Conservation (phyloP, 1,140 invertebrate genomes). For the Drosophila kikkawai region DNA sequence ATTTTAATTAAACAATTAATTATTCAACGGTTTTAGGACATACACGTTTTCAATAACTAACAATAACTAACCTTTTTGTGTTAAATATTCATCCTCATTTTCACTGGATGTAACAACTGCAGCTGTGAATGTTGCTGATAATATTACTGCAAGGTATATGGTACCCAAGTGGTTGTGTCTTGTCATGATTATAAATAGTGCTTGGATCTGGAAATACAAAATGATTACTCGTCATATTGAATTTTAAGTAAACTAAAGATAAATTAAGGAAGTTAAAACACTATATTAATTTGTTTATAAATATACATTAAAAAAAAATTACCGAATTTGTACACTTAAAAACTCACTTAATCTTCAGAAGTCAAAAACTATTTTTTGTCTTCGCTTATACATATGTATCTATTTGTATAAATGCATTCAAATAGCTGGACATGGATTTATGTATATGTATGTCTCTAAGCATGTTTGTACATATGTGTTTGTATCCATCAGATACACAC, state of each 20-base stretch:
- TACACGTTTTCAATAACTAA: neutral
- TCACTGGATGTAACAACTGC: constrained; percentile 62
- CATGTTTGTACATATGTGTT: constrained; percentile 21
- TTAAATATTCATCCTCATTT: constrained; percentile 79
- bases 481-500: constrained; percentile 67
- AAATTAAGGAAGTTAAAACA: neutral
- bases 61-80: constrained; percentile 75
- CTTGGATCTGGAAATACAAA: neutral
- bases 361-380: neutral
- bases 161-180: constrained; percentile 8
- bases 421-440: neutral
- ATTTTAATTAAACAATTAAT: neutral
- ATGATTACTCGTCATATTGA: neutral
- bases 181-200: constrained; percentile 10
- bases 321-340: neutral
- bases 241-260: neutral
- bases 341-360: neutral
- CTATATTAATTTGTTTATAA: neutral
- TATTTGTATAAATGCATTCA: neutral
- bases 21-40: neutral
- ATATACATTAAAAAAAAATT: neutral
- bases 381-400: neutral
- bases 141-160: constrained; percentile 24
- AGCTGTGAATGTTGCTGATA: constrained; percentile 24
- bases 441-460: constrained; percentile 6